Conservation (phyloP, 2,888 invertebrate species). For the Melinaea marsaeus region DNA sequence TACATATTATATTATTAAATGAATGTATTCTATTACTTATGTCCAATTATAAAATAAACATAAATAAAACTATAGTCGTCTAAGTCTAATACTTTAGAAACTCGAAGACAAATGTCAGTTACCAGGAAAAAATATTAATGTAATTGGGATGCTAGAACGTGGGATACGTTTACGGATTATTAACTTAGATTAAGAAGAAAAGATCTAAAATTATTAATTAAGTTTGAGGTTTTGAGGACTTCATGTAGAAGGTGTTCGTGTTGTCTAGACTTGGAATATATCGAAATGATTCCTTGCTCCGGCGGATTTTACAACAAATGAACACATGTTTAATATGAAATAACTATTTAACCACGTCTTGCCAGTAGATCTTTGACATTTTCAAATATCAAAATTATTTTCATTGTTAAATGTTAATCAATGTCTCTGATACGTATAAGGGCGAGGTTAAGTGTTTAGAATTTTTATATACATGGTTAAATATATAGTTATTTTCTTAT, state of each 20-base stretch:
- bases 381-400: conserved; percentile 11
- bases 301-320: conserved; percentile 63
- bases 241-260: conserved; percentile 68
- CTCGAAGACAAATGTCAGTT: too few relatives aligned
- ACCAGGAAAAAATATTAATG: too few relatives aligned
- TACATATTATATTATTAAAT: too few relatives aligned
- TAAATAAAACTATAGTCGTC: too few relatives aligned
- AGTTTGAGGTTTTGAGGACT: conserved; percentile 69
- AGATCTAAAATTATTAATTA: conserved; percentile 66
- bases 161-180: too few relatives aligned
- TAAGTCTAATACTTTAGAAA: too few relatives aligned
- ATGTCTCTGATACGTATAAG: background rate
- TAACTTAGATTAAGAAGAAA: conserved; percentile 13
- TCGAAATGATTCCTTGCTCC: conserved; percentile 74
- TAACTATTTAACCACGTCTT: conserved; percentile 60
- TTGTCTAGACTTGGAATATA: conserved; percentile 53
- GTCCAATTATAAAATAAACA: too few relatives aligned
- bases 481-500: background rate
- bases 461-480: too few relatives aligned
- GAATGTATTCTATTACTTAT: too few relatives aligned
- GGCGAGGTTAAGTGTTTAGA: background rate
- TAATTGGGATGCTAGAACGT: too few relatives aligned
- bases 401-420: too few relatives aligned
- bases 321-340: conserved; percentile 69
- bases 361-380: conserved; percentile 39